These are phyloP conservation scores for Ibidorhyncha struthersii DNA, from an alignment of 2,113 vertebrate genomes.

Conservation along the genomic window DNA sequence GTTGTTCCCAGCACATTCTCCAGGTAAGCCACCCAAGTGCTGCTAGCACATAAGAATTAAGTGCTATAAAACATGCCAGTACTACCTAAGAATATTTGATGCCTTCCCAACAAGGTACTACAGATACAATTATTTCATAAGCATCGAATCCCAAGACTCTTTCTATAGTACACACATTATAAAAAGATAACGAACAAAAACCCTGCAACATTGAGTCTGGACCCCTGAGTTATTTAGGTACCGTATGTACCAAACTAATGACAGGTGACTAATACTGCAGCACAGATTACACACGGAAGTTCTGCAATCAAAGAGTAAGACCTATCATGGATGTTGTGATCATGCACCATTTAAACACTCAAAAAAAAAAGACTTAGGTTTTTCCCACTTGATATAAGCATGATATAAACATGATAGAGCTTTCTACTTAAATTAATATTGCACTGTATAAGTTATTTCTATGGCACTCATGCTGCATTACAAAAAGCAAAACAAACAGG, in stretches of 20 bases:
- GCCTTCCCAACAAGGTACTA: background rate
- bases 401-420: background rate
- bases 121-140: background rate
- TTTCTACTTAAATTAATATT: background rate
- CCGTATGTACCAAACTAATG: background rate
- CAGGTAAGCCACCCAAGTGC: too few relatives aligned
- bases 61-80: background rate
- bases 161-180: background rate
- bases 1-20: background rate
- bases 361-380: too few relatives aligned
- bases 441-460: background rate
- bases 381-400: background rate
- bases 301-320: background rate
- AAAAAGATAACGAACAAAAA: background rate
- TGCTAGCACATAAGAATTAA: background rate
- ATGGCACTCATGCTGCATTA: background rate
- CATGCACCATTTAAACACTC: background rate
- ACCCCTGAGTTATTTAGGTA: background rate
- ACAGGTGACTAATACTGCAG: background rate
- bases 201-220: background rate
- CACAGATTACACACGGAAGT: background rate
- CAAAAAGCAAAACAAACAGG: background rate
- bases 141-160: background rate
- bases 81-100: background rate
- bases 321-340: background rate